A percentile compares a stretch with the other conserved stretches of the same genome.
Conservation (phyloP, 2,797 vertebrate genomes). For the Molossus alvarezi region DNA sequence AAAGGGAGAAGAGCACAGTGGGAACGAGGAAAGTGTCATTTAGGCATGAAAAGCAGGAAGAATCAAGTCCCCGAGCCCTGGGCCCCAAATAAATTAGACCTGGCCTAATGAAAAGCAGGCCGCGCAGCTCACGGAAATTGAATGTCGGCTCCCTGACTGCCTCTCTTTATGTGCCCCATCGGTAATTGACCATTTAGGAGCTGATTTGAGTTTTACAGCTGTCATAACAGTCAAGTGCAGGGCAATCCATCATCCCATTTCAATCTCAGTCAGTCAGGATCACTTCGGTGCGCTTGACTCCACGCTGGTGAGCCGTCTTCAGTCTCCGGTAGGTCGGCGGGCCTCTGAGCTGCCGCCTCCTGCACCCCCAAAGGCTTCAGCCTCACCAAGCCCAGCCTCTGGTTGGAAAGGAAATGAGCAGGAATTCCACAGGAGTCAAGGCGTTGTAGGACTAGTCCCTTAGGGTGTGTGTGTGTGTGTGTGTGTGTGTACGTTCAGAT, state of each 20-base stretch:
- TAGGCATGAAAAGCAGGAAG: slow-evolving; percentile 62
- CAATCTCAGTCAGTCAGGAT: background rate
- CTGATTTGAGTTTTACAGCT: slow-evolving; percentile 62
- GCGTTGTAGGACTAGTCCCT: too few relatives aligned
- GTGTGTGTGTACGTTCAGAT: too few relatives aligned
- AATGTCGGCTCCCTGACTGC: background rate
- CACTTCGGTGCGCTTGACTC: background rate
- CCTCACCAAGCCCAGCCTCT: background rate
- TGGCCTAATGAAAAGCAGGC: slow-evolving; percentile 73
- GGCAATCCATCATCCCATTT: slow-evolving; percentile 28
- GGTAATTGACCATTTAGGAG: slow-evolving; percentile 59
- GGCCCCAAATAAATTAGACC: slow-evolving; percentile 72
- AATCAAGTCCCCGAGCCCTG: slow-evolving; percentile 28
- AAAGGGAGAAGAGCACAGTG: background rate
- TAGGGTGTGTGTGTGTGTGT: background rate
- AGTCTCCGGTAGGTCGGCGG: background rate
- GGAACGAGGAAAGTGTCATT: slow-evolving; percentile 58
- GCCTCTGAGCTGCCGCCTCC: background rate
- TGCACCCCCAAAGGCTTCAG: background rate
- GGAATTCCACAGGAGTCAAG: background rate
- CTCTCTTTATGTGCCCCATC: background rate
- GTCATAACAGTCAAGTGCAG: background rate
- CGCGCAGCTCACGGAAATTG: slow-evolving; percentile 6
- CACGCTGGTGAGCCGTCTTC: background rate
- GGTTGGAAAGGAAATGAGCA: background rate